phyloP scores from a whole-genome alignment of 53 echinoderm and acorn worm genomes.

The Astropecten irregularis region DNA sequence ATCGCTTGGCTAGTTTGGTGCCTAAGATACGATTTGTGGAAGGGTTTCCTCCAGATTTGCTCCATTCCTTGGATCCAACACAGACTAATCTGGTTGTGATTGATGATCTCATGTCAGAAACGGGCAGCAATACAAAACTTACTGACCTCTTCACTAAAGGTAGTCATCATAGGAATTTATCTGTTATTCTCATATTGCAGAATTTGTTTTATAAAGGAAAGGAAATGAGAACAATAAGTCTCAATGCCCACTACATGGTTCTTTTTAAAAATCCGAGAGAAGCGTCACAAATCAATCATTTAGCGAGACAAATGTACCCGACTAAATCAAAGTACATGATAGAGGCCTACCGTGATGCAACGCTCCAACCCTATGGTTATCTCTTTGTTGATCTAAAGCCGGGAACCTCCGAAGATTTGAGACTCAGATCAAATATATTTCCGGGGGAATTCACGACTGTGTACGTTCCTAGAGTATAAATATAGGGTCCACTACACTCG shows the following conservation, averaged over 20 bases:
- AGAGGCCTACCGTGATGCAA: too few relatives aligned
- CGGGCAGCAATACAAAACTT: constrained; percentile 56
- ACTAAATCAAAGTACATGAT: constrained; percentile 64
- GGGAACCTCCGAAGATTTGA: constrained; percentile 53
- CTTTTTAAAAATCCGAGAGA: too few relatives aligned
- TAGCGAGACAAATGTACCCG: constrained; percentile 82
- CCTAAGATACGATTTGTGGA: constrained; percentile 66
- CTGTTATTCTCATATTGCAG: constrained; percentile 72
- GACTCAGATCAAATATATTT: constrained; percentile 70
- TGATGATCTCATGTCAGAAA: constrained; percentile 80
- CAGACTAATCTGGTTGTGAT: constrained; percentile 64
- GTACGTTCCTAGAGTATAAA: constrained; percentile 59
- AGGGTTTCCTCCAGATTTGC: constrained; percentile 62
- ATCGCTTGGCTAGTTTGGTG: constrained; percentile 41
- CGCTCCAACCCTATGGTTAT: constrained; percentile 60
- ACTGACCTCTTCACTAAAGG: constrained; percentile 74
- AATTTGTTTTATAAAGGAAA: constrained; percentile 75
- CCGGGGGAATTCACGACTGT: constrained; percentile 51
- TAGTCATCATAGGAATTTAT: constrained; percentile 81
- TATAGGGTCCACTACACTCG: too few relatives aligned
- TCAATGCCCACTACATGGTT: constrained; percentile 80
- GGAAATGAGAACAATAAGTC: constrained; percentile 76
- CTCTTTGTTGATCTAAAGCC: constrained; percentile 81
- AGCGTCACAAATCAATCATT: constrained; percentile 70
- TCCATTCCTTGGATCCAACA: constrained; percentile 32